Percentiles rank a stretch among this genome's conserved stretches.
Evolutionary conservation across 2,797 vertebrate species (phyloP).

Genomic region (Phrynocephalus forsythii): DNA sequence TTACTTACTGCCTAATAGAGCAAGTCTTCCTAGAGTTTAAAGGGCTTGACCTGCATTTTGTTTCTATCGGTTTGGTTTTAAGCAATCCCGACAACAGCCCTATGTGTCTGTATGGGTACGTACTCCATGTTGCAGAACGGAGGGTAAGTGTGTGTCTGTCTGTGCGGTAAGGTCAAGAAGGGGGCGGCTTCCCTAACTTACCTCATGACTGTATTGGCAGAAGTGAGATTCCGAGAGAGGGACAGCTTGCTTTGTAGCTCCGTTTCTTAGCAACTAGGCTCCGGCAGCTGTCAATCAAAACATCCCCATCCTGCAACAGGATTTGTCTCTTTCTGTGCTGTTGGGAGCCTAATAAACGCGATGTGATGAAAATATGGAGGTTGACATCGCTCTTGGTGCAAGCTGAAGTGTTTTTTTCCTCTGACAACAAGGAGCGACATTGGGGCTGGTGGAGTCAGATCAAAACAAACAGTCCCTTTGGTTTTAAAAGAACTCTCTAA

Average conservation of each 20-base stretch:
- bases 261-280: not conserved
- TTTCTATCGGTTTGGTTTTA: too few relatives aligned
- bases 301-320: not conserved
- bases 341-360: not conserved
- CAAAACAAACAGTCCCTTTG: conserved; percentile 51
- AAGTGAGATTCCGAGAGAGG: not conserved
- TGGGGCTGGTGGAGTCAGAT: conserved; percentile 3
- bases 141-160: not conserved
- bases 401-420: conserved; percentile 24
- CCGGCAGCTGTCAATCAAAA: not conserved
- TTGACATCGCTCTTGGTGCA: not conserved
- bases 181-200: not conserved
- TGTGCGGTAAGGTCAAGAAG: not conserved
- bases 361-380: not conserved
- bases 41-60: not conserved
- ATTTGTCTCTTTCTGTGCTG: too few relatives aligned
- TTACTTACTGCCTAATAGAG: not conserved
- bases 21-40: not conserved
- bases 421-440: conserved; percentile 37
- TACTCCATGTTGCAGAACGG: not conserved
- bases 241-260: not conserved
- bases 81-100: not conserved
- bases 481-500: conserved; percentile 45
- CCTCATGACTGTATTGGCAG: not conserved
- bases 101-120: too few relatives aligned